Evolutionary conservation across 1,140 invertebrate species (phyloP), one percentile per base, ranked within the genome.

Genomic region (Drosophila suzukii): DNA sequence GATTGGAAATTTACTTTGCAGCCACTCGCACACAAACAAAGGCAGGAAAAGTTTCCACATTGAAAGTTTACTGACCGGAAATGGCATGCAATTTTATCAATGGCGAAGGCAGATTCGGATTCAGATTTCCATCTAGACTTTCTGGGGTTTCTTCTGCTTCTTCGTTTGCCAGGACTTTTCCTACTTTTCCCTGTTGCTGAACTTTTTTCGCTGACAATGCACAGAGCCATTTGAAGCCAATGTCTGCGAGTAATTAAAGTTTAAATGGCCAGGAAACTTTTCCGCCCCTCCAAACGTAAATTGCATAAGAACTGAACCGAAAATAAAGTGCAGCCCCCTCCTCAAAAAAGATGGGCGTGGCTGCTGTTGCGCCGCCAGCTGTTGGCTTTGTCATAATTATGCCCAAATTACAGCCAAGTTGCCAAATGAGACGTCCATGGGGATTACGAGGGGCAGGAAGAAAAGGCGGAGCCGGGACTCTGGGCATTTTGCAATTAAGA

Each of bases 21-120:
- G 39, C 57, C 58, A 61, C 38, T 27, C 8, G 17, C 12, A 41
- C 32, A 59, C 20, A 17, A 47, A 47, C 43, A 38, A 15, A 49
- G 50, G 13, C 6, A 4, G 12, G 7, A 53, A 81, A 88, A 67
- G 51, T 83, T 88, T 78, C 54, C 66, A 34, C 66, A 79, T 74
- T 61, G 65, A 67, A 89, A 88, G 83, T 88, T 88, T 88, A 88
- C 67, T 89, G 84, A 89, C 83, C 83, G 84, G 79, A 88, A 88
- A 83, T 80, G 83, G 84, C 83, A 74, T 89, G 76, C 79, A 83
- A 77, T 83, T 88, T 89, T 83, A 89, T 83, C 84, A 88, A 77
- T 74, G 75, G 57, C 58, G 13, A 39, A 51, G 65, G 36, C 43
- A 56, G 65, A 58, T 47, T 57, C 38, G n/a, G 47, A 58, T 47